Evolutionary conservation across 2,797 vertebrate species (phyloP), one percentile per base, ranked within the genome.

Genomic region (Pseudopleuronectes americanus): DNA sequence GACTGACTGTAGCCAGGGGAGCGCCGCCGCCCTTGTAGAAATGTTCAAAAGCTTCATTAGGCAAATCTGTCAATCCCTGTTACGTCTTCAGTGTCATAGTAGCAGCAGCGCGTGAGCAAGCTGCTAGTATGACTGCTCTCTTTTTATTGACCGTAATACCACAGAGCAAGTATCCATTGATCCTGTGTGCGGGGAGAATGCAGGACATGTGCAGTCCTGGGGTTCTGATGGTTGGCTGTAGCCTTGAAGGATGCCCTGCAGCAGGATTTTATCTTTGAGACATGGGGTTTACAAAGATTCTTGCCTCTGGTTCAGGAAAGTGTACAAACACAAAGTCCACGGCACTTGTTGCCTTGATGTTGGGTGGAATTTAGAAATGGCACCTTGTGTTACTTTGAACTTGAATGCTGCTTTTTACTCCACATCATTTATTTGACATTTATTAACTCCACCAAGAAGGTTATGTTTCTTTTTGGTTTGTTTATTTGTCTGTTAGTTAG

Each of bases 31-130:
- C 36, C 62, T 77, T 64, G 48, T 71, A 67, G 59, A 85, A 74
- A 84, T 51, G 28, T 84, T 87, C 61, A 76, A 81, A 86, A 72
- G 80, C 68, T 72, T 86, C 76, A 83, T 83, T 88, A 81, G 64
- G 67, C 70, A 69, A 38, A 74, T 77, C 75, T 47, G 64, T 57
- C 62, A 73, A 43, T 41, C 57, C 73, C 3, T 53, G 49, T 76
- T 77, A 60, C 31, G 45, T 28, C 43, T 41, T 43, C 38, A 26
- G 36, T 43, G 64, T 57, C 3, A 10, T 45, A 26, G 45, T 4
- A 3, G 57, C 60, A 59, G 16, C 19, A 47, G 24, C 49, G 47
- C 68, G 52, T 2, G 16, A 71, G 43, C 51, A 36, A 69, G 31
- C 52, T 62, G 8, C 45, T 38, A 6, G 53, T 68, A 26, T 57